Conservation (phyloP, 2,113 vertebrate species). For the Coptodon rendalli region DNA sequence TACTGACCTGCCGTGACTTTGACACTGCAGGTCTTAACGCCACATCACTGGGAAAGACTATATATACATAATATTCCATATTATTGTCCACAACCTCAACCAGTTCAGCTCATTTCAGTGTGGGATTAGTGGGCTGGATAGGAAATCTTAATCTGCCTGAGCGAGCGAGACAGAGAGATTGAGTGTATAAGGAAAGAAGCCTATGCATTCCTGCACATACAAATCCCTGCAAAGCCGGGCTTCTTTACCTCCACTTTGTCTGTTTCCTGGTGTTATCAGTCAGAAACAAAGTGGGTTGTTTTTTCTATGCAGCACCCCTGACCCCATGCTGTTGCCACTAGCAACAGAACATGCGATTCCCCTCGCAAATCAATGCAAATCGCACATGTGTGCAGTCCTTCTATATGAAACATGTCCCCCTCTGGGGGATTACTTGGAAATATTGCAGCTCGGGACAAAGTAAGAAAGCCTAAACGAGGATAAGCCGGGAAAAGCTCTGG, state of each 20-base stretch:
- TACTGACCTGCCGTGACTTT: slow-evolving; percentile 11
- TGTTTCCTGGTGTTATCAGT: slow-evolving; percentile 65
- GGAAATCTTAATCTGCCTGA: slow-evolving; percentile 52
- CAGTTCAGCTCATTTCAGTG: slow-evolving; percentile 17
- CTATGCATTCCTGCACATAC: slow-evolving; percentile 31
- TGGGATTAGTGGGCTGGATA: slow-evolving; percentile 36
- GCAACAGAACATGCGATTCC: slow-evolving; percentile 70
- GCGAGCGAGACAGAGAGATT: not conserved
- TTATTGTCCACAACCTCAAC: slow-evolving; percentile 22
- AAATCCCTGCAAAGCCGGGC: not conserved
- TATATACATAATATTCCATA: slow-evolving; percentile 19
- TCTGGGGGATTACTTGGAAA: not conserved
- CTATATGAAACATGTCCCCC: not conserved
- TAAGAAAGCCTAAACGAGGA: not conserved
- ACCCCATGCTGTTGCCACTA: slow-evolving; percentile 70
- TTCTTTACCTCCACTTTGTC: slow-evolving; percentile 23
- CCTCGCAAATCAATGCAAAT: not conserved
- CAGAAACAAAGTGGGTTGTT: slow-evolving; percentile 56
- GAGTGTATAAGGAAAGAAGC: not conserved
- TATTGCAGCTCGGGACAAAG: not conserved
- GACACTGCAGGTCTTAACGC: slow-evolving; percentile 8
- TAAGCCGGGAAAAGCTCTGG: not conserved
- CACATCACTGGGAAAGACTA: not conserved
- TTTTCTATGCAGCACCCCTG: not conserved
- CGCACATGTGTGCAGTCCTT: not conserved